Conservation (phyloP, 2,888 invertebrate genomes). For the Frankliniella intonsa region DNA sequence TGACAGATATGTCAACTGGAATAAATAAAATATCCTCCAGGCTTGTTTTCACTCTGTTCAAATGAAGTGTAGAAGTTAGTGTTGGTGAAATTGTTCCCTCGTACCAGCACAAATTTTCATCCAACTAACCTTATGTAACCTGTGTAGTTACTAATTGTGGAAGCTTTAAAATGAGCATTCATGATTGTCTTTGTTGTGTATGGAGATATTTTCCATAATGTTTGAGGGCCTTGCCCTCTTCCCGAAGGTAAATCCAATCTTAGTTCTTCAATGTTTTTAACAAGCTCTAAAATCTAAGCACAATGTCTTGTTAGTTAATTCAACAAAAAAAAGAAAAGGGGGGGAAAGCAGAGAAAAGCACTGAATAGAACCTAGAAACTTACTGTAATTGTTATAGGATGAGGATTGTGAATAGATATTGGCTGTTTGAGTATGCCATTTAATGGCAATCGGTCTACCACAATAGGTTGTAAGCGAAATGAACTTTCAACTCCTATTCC, state of each 20-base stretch:
- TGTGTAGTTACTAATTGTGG: slow-evolving; percentile 73
- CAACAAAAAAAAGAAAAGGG: background rate
- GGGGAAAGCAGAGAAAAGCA: background rate
- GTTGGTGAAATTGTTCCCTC: background rate
- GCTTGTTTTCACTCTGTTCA: slow-evolving; percentile 62
- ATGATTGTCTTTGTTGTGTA: slow-evolving; percentile 83
- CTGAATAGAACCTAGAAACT: slow-evolving; percentile 38
- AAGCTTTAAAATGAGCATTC: slow-evolving; percentile 73
- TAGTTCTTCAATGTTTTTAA: slow-evolving; percentile 85
- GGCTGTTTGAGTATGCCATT: slow-evolving; percentile 86
- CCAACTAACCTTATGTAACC: slow-evolving; percentile 66
- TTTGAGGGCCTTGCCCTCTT: slow-evolving; percentile 70
- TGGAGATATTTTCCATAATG: slow-evolving; percentile 87
- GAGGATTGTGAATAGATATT: slow-evolving; percentile 93
- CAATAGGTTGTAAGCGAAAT: slow-evolving; percentile 84
- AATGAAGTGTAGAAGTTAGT: background rate
- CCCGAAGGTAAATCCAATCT: slow-evolving; percentile 79
- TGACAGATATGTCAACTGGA: slow-evolving; percentile 79
- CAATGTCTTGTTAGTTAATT: background rate
- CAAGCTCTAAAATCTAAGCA: slow-evolving; percentile 52
- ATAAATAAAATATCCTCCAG: slow-evolving; percentile 66
- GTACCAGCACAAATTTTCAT: background rate
- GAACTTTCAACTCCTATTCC: slow-evolving; percentile 85
- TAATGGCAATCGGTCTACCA: slow-evolving; percentile 83
- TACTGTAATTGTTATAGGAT: slow-evolving; percentile 78